phyloP scores from a whole-genome alignment of 2,888 invertebrate species.

The Agonopterix heracliana region DNA sequence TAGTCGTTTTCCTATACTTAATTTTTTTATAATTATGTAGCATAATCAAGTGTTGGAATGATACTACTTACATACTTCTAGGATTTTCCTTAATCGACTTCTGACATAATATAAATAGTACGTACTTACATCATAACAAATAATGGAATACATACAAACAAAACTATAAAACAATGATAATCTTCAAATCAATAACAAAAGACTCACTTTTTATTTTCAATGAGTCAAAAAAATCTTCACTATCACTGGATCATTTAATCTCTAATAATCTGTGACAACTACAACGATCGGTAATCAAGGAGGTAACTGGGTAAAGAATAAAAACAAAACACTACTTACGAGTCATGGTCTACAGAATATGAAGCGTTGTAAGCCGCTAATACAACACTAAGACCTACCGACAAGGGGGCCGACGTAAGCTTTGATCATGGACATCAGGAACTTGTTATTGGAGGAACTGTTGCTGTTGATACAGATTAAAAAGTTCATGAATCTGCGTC shows the following conservation, averaged over 20 bases:
- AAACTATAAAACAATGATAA: neutral
- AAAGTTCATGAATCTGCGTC: too few species aligned
- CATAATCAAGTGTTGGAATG: too few species aligned
- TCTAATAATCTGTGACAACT: slow-evolving; percentile 18
- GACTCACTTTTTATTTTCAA: neutral
- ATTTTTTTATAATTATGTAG: too few species aligned
- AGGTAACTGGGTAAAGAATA: slow-evolving; percentile 13
- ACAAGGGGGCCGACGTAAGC: slow-evolving; percentile 56
- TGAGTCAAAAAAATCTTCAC: neutral
- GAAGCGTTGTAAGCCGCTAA: slow-evolving; percentile 54
- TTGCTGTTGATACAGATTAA: too few species aligned
- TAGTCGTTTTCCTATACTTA: too few species aligned
- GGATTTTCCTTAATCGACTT: too few species aligned
- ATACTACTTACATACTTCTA: too few species aligned
- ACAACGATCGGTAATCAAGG: slow-evolving; percentile 14
- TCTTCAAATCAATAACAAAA: neutral
- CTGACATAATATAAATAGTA: too few species aligned
- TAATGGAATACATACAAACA: neutral
- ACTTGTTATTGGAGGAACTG: neutral
- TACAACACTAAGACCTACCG: slow-evolving; percentile 51
- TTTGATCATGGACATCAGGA: neutral
- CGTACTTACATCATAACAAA: too few species aligned
- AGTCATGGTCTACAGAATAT: slow-evolving; percentile 48
- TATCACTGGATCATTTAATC: slow-evolving; percentile 12
- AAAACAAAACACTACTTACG: slow-evolving; percentile 27